Conservation (phyloP, 1,140 invertebrate genomes). For the Bradysia coprophila region DNA sequence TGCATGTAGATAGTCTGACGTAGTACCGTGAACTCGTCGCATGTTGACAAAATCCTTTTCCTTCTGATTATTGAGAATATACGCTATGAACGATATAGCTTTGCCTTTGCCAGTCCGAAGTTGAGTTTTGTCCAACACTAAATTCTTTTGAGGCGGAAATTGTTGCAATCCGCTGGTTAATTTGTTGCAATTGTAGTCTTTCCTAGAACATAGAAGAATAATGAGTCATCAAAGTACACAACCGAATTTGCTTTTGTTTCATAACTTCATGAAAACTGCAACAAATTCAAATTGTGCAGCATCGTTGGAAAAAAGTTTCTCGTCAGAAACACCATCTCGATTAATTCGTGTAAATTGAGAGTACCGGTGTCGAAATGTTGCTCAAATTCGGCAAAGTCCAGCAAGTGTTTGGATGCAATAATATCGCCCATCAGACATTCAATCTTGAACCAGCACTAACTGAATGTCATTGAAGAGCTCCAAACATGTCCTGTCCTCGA, state of each 20-base stretch:
- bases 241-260: slow-evolving; percentile 13
- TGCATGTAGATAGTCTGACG: slow-evolving; percentile 56
- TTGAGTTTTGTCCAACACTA: slow-evolving; percentile 72
- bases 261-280: slow-evolving; percentile 58
- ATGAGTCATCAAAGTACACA: too few species aligned
- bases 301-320: slow-evolving; percentile 64
- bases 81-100: slow-evolving; percentile 43
- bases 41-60: slow-evolving; percentile 70
- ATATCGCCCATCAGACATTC: slow-evolving; percentile 67
- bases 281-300: slow-evolving; percentile 60
- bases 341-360: slow-evolving; percentile 37
- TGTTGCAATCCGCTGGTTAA: slow-evolving; percentile 68
- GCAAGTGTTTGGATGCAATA: slow-evolving; percentile 69
- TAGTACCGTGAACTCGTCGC: slow-evolving; percentile 31
- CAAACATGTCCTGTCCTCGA: slow-evolving; percentile 6
- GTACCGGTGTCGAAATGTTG: slow-evolving; percentile 39
- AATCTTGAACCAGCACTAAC: slow-evolving; percentile 50
- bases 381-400: slow-evolving; percentile 71
- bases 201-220: slow-evolving; percentile 28
- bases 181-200: slow-evolving; percentile 69
- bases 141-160: slow-evolving; percentile 58
- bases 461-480: slow-evolving; percentile 35
- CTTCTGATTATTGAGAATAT: slow-evolving; percentile 60
- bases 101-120: slow-evolving; percentile 49
- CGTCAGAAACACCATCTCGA: slow-evolving; percentile 51